phyloP scores from a whole-genome alignment of 1,140 invertebrate species.

The Zaprionus capensis region DNA sequence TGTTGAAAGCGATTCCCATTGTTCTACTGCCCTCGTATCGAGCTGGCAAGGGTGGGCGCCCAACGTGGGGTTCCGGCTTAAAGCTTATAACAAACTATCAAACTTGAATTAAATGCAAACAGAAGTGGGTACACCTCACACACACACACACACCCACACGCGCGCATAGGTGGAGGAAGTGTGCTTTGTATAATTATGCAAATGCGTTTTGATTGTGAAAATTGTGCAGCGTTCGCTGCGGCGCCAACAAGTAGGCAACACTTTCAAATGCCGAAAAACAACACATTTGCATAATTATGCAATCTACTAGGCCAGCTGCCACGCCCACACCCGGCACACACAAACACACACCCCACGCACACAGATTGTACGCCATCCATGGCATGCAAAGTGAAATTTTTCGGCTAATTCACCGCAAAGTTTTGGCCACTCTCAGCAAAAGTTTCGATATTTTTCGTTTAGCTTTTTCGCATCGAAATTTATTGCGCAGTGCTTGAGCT shows the following conservation, averaged over 20 bases:
- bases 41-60: background rate
- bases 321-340: constrained; percentile 41
- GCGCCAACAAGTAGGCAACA: constrained; percentile 73
- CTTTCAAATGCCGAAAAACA: constrained; percentile 68
- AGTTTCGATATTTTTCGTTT: constrained; percentile 58
- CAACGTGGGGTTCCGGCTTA: constrained; percentile 35
- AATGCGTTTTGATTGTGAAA: constrained; percentile 79
- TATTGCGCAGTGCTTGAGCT: constrained; percentile 46
- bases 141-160: constrained; percentile 14
- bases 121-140: constrained; percentile 1
- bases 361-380: background rate
- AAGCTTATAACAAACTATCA: constrained; percentile 78
- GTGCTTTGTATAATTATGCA: constrained; percentile 74
- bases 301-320: constrained; percentile 61
- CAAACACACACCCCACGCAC: constrained; percentile 10
- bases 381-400: constrained; percentile 49
- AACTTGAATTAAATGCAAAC: constrained; percentile 74
- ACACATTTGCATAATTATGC: constrained; percentile 80
- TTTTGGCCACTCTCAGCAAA: constrained; percentile 49
- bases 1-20: constrained; percentile 49
- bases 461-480: constrained; percentile 48
- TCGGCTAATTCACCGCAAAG: constrained; percentile 68
- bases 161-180: constrained; percentile 25
- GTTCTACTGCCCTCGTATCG: constrained; percentile 36
- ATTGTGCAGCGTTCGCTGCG: constrained; percentile 41